phyloP scores from a whole-genome alignment of 2,113 vertebrate genomes.

The Mustela nigripes region DNA sequence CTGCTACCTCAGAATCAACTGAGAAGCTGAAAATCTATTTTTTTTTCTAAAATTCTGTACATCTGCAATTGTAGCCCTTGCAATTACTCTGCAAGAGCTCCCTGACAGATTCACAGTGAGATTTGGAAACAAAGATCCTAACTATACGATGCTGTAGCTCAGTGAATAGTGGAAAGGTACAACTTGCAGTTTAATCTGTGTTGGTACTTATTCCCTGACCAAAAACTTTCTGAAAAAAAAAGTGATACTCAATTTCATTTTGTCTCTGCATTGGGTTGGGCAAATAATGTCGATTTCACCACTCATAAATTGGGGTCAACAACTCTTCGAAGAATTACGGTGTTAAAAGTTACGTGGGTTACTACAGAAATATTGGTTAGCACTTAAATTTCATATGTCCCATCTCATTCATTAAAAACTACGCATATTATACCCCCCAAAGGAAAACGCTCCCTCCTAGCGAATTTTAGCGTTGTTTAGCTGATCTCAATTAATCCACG shows the following conservation, averaged over 20 bases:
- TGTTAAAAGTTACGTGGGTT: slow-evolving; percentile 30
- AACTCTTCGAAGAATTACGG: slow-evolving; percentile 6
- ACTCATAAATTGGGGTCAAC: background rate
- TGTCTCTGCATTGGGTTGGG: slow-evolving; percentile 7
- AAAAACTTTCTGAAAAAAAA: background rate
- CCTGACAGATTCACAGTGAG: background rate
- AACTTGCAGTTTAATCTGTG: slow-evolving; percentile 23
- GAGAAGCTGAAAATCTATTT: slow-evolving; percentile 14
- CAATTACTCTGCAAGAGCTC: slow-evolving; percentile 13
- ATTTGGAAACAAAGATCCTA: slow-evolving; percentile 50
- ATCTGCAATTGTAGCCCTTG: slow-evolving; percentile 25
- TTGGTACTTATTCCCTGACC: slow-evolving; percentile 6
- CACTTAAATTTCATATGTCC: background rate
- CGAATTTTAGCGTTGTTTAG: slow-evolving; percentile 51
- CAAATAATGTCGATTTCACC: background rate
- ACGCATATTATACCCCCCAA: background rate
- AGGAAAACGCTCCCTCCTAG: background rate
- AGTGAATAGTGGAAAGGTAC: slow-evolving; percentile 23
- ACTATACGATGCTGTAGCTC: background rate
- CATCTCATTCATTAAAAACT: slow-evolving; percentile 25
- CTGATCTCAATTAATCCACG: slow-evolving; percentile 36
- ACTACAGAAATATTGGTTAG: background rate
- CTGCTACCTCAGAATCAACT: background rate
- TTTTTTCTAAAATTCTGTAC: background rate
- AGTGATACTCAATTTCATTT: slow-evolving; percentile 50